Conservation (phyloP, 2,888 invertebrate genomes). For the Dorcus hopei region DNA sequence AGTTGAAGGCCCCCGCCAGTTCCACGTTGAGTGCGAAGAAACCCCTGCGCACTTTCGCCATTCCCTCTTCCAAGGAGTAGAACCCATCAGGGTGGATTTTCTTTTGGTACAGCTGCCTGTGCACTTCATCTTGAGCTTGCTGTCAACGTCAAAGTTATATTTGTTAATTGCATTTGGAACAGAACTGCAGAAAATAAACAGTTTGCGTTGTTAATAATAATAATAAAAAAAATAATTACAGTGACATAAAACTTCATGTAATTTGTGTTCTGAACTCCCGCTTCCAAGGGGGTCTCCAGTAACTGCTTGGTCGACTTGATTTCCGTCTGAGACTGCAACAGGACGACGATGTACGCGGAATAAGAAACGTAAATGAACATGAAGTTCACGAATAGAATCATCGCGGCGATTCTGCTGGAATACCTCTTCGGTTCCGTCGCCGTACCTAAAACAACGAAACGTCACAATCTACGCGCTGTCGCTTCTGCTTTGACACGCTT, state of each 20-base stretch:
- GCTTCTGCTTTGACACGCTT: not conserved
- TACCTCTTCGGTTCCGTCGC: conserved; percentile 42
- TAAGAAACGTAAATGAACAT: conserved; percentile 53
- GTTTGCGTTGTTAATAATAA: not conserved
- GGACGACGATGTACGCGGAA: conserved; percentile 52
- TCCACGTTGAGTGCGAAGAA: conserved; percentile 50
- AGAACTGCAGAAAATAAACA: no score
- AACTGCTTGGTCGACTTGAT: conserved; percentile 46
- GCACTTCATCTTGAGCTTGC: not conserved
- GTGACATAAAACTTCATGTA: conserved; percentile 48
- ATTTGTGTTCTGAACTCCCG: conserved; percentile 46
- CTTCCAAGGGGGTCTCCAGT: conserved; percentile 45
- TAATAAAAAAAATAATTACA: conserved; percentile 33
- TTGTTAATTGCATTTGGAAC: not conserved
- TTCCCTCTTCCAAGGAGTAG: conserved; percentile 43
- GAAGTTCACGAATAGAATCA: conserved; percentile 47
- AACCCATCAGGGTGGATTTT: conserved; percentile 45
- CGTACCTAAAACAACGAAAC: conserved; percentile 38
- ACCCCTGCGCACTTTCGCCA: conserved; percentile 40
- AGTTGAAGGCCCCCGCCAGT: conserved; percentile 43
- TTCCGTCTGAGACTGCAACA: conserved; percentile 50
- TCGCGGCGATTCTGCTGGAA: conserved; percentile 46
- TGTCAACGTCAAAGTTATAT: not conserved
- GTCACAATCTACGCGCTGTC: not conserved
- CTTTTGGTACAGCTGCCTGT: conserved; percentile 40